Evolutionary conservation across 2,888 invertebrate species (phyloP).

Genomic region (Axea sp.): DNA sequence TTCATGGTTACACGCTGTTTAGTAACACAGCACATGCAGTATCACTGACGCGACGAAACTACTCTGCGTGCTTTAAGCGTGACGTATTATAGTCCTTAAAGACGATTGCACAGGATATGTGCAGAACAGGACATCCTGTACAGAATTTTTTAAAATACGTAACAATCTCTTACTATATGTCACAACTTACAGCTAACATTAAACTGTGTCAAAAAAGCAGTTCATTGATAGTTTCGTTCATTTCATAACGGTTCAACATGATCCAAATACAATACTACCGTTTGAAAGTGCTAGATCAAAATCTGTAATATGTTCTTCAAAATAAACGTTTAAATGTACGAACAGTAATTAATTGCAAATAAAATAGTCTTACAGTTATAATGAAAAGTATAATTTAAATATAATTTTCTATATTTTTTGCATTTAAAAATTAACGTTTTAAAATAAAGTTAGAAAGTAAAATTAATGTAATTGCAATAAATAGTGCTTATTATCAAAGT

Average conservation of each 20-base stretch:
- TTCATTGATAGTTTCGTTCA: conserved; percentile 47
- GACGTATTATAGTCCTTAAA: conserved; percentile 53
- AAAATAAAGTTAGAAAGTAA: no score
- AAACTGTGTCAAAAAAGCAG: conserved; percentile 18
- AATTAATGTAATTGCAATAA: no score
- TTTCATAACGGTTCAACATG: conserved; percentile 32
- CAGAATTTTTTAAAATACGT: conserved; percentile 17
- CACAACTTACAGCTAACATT: conserved; percentile 3
- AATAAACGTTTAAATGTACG: no score
- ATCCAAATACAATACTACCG: conserved; percentile 2
- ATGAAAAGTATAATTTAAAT: no score
- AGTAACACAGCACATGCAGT: conserved; percentile 42
- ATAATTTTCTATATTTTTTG: no score
- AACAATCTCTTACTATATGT: conserved; percentile 11
- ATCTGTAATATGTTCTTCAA: no score
- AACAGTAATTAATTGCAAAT: no score
- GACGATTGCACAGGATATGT: conserved; percentile 52
- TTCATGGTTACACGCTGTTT: conserved; percentile 57
- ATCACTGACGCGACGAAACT: conserved; percentile 45
- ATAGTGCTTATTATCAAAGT: no score
- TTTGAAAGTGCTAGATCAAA: neutral
- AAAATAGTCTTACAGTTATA: no score
- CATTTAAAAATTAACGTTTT: no score
- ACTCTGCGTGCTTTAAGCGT: conserved; percentile 46
- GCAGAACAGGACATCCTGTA: conserved; percentile 50